Conservation (phyloP, 2,113 vertebrate genomes). For the Paralichthys olivaceus region DNA sequence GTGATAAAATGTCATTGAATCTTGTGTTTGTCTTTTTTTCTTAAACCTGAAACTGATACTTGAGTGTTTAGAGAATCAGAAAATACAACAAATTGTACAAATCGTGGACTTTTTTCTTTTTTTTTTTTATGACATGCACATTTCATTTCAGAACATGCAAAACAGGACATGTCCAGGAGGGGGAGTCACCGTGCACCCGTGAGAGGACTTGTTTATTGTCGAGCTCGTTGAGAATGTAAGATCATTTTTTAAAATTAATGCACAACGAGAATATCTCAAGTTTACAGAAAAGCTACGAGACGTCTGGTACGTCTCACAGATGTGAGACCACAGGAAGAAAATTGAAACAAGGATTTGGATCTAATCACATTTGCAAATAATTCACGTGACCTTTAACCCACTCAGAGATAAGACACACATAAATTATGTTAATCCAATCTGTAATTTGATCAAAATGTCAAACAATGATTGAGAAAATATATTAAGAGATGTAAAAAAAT, state of each 20-base stretch:
- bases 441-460: background rate
- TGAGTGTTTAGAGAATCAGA: constrained; percentile 90
- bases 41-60: constrained; percentile 82
- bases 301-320: background rate
- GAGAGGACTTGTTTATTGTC: background rate
- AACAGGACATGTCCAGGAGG: constrained; percentile 86
- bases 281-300: constrained; percentile 1
- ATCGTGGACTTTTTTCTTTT: constrained; percentile 80
- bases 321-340: constrained; percentile 15
- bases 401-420: background rate
- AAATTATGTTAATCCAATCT: background rate
- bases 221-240: too few relatives aligned
- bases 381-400: constrained; percentile 24
- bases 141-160: constrained; percentile 91
- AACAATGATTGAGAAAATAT: background rate
- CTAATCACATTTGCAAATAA: constrained; percentile 35
- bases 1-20: constrained; percentile 83
- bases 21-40: constrained; percentile 67
- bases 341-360: constrained; percentile 29
- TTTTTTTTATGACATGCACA: constrained; percentile 88
- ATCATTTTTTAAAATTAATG: too few relatives aligned
- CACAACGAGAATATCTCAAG: constrained; percentile 35
- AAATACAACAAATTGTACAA: constrained; percentile 91
- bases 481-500: background rate
- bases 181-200: constrained; percentile 42